A percentile compares a stretch with the other conserved stretches of the same genome.
Conservation (phyloP, 2,797 vertebrate genomes). For the Jordanella pulchra region DNA sequence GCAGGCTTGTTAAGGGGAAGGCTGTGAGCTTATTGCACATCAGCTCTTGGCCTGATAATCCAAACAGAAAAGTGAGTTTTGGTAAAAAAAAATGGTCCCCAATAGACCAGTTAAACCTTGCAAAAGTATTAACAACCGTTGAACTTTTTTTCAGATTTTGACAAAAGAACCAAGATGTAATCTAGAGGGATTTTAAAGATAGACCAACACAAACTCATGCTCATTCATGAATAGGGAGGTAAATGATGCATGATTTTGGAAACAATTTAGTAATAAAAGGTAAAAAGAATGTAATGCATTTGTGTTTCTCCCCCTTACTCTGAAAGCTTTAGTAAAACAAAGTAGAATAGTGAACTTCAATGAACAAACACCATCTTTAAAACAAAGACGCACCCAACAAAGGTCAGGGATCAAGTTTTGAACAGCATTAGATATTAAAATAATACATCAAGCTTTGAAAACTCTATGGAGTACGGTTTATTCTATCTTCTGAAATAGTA, state of each 20-base stretch:
- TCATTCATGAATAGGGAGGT: neutral
- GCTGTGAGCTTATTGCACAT: constrained; percentile 25
- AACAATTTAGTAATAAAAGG: neutral
- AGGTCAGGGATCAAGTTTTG: too few species aligned
- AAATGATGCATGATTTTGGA: neutral
- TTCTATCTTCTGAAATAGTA: too few species aligned
- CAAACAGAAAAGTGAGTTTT: constrained; percentile 14
- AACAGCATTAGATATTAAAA: too few species aligned
- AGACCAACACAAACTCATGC: neutral
- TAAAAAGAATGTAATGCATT: neutral
- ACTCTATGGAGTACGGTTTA: too few species aligned
- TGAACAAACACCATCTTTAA: too few species aligned
- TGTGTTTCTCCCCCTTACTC: neutral
- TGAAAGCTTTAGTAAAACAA: too few species aligned
- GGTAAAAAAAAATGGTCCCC: constrained; percentile 9
- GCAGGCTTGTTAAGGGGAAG: constrained; percentile 15
- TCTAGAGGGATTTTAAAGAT: neutral
- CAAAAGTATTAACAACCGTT: neutral
- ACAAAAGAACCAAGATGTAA: neutral
- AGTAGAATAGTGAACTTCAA: too few species aligned
- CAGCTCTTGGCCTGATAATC: constrained; percentile 3
- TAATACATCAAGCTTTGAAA: neutral
- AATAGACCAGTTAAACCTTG: constrained; percentile 3
- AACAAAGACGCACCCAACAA: neutral
- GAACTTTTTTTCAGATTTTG: neutral